Base-by-base conservation (phyloP, 2,888 invertebrate species). In the Brenthis hecate region DNA sequence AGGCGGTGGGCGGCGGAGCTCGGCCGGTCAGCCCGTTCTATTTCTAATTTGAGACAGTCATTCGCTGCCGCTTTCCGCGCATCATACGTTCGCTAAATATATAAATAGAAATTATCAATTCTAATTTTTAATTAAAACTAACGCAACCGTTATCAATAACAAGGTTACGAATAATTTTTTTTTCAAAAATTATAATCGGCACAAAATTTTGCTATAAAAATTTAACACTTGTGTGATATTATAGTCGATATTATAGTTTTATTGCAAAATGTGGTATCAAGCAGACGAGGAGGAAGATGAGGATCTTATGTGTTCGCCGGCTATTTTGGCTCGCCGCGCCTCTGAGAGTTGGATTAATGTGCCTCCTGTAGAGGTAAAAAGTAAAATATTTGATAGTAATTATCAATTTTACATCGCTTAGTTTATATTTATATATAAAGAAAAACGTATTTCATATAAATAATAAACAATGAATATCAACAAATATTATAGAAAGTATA, bases 291-390 rank as follows among this genome's bases (percentile, higher is more conserved):
- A 96, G 77, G 97, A 97, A 83, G 97, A 97, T 80, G 97, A 97
- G 85, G 97, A 96, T 78, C 94, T 97, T 78, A 94, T 97, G 94
- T 97, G 96, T 92, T 97, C 97, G 80, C 97, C 97, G 74, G 97
- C 97, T 71, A 94, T 97, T 74, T 94, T 97, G 91, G 97, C 97
- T 71, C 93, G 97, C 75, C 93, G 97, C 76, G 97, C 97, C 62
- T 97, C 97, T 23, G 97, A 97, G 86, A 97, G 97, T 86, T 97
- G 97, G 97, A 97, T 97, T 78, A 96, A 96, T 80, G 96, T 97
- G 76, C 97, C 97, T 85, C 97, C 97, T 63, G 95, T 96, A 71
- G 97, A 97, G 97, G 97, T 97, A 95, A 70, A 67, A 56, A 36
- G 16, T 47, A 23, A 23, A 32, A 61, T 28, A 48, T 8, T 43